These are phyloP conservation scores for Perithous albicinctus DNA, from an alignment of 2,888 invertebrate genomes.

Conservation along the genomic window DNA sequence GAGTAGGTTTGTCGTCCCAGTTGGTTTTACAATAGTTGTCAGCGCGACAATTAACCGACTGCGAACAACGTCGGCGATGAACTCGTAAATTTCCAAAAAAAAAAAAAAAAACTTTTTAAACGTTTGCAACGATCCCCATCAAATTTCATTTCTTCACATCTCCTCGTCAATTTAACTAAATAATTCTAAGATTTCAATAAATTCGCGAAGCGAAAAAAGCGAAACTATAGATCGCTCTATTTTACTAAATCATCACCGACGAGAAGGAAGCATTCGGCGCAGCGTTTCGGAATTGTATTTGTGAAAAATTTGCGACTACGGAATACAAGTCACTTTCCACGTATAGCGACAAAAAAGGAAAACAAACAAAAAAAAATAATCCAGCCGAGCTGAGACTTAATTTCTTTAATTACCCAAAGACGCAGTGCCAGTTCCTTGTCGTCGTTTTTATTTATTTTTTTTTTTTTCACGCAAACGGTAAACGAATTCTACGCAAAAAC, in stretches of 20 bases:
- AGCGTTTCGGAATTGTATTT: constrained; percentile 1
- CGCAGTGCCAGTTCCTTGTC: constrained; percentile 12
- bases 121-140: constrained; percentile 15
- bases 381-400: constrained; percentile 25
- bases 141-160: background rate
- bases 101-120: no score
- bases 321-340: background rate
- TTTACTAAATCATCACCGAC: constrained; percentile 3
- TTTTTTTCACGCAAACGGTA: constrained; percentile 10
- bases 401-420: background rate
- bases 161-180: constrained; percentile 53
- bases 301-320: background rate
- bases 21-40: constrained; percentile 58
- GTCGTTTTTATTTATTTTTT: no score
- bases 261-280: constrained; percentile 17
- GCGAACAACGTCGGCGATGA: constrained; percentile 31
- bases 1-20: constrained; percentile 36
- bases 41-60: constrained; percentile 54
- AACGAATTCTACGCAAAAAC: constrained; percentile 37
- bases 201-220: constrained; percentile 1
- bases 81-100: background rate
- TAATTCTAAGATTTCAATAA: constrained; percentile 41
- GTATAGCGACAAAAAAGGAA: background rate
- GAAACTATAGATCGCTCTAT: background rate
- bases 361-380: no score